These are phyloP conservation scores for Anoura caudifer DNA, from an alignment of 2,113 vertebrate species.

Conservation along the genomic window DNA sequence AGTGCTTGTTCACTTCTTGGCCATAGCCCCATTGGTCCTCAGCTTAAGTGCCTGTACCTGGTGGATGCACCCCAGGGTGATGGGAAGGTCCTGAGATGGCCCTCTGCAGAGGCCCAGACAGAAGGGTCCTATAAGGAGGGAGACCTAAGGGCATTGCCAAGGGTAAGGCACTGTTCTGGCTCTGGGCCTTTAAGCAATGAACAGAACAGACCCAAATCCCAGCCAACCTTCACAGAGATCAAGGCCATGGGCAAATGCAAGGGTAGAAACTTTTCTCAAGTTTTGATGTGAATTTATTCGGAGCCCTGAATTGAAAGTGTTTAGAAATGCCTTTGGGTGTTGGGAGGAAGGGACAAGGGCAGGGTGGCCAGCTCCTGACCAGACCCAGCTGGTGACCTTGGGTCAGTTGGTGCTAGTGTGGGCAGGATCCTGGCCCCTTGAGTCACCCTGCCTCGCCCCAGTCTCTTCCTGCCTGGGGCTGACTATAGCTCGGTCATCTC, in stretches of 20 bases:
- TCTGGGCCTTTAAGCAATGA: too few relatives aligned
- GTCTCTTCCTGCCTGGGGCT: not conserved
- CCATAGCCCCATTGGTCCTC: not conserved
- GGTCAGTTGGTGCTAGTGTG: rapidly evolving
- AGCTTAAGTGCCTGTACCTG: not conserved
- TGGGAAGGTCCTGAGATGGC: not conserved
- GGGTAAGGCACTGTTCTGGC: not conserved
- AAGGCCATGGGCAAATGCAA: not conserved
- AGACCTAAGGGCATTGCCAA: not conserved
- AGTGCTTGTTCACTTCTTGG: not conserved
- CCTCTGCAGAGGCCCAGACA: not conserved
- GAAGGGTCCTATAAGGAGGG: not conserved
- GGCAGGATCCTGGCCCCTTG: not conserved
- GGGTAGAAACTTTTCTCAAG: not conserved
- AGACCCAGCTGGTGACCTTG: not conserved
- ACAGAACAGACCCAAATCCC: not conserved
- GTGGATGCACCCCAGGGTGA: not conserved
- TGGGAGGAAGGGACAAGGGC: not conserved
- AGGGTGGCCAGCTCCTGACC: not conserved
- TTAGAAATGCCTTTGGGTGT: not conserved
- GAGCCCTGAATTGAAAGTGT: not conserved
- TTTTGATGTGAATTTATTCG: not conserved
- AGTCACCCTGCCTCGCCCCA: constrained; percentile 22
- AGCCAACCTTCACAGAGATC: not conserved
- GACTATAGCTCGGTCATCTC: not conserved